These are phyloP conservation scores for Xenotilapia flavipinnis DNA, from an alignment of 2,113 vertebrate species.

Conservation along the genomic window DNA sequence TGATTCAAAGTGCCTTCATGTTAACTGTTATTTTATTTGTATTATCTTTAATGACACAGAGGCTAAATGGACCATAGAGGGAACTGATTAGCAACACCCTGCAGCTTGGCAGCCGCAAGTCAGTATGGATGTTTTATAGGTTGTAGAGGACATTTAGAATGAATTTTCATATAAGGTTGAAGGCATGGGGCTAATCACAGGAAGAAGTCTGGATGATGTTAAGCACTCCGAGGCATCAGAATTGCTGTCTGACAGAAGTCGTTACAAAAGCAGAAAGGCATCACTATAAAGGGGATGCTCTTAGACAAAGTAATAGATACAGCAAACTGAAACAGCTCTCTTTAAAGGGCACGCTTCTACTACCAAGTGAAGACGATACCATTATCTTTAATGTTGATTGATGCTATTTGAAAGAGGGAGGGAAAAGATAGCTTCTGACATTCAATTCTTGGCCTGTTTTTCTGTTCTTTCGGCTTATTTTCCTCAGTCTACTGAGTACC, in stretches of 20 bases:
- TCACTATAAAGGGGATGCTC: conserved; percentile 8
- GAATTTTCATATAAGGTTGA: conserved; percentile 66
- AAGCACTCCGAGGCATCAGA: conserved; percentile 19
- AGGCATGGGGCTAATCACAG: conserved; percentile 62
- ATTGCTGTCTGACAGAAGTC: conserved; percentile 28
- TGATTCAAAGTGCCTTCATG: conserved; percentile 54
- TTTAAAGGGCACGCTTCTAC: conserved; percentile 31
- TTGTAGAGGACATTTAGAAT: conserved; percentile 69
- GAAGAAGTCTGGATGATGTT: conserved; percentile 47
- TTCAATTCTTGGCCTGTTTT: neutral
- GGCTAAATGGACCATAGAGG: conserved; percentile 69
- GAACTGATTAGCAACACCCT: conserved; percentile 64
- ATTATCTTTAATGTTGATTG: conserved; percentile 41
- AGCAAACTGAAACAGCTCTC: conserved; percentile 10
- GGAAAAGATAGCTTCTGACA: neutral
- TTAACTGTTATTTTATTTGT: conserved; percentile 74
- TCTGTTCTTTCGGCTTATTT: neutral
- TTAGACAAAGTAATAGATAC: conserved; percentile 24
- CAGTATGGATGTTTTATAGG: conserved; percentile 65
- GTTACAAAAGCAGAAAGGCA: conserved; percentile 20
- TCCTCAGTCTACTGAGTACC: neutral
- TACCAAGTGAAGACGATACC: conserved; percentile 6
- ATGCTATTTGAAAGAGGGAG: conserved; percentile 27
- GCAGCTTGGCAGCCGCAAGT: conserved; percentile 56
- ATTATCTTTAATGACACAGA: conserved; percentile 73